Conservation (phyloP, 2,113 vertebrate species). For the Eleginops maclovinus region DNA sequence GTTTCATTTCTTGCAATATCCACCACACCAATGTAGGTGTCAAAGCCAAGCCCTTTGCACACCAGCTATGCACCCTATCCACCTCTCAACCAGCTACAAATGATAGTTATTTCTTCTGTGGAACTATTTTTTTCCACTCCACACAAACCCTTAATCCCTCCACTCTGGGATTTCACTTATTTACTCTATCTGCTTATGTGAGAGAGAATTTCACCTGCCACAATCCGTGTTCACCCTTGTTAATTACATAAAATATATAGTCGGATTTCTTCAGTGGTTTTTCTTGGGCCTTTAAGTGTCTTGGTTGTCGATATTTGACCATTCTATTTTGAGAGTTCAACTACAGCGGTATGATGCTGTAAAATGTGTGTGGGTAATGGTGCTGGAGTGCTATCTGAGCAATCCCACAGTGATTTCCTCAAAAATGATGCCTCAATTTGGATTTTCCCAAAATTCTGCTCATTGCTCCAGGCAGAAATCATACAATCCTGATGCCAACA, state of each 20-base stretch:
- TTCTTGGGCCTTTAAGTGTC: not conserved
- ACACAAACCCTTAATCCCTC: not conserved
- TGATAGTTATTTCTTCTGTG: not conserved
- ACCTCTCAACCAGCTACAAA: not conserved
- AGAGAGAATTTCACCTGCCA: not conserved
- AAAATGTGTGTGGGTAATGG: not conserved
- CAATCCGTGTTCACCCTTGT: not conserved
- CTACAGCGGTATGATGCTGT: not conserved
- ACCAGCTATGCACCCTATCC: not conserved
- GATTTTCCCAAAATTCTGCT: not conserved
- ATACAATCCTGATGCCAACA: not conserved
- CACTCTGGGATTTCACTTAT: not conserved
- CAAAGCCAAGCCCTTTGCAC: not conserved
- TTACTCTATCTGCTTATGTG: too few relatives aligned
- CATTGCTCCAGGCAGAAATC: conserved; percentile 6
- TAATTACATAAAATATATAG: not conserved
- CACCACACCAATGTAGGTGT: not conserved
- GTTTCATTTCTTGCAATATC: too few relatives aligned
- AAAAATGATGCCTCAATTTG: not conserved
- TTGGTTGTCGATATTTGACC: conserved; percentile 2
- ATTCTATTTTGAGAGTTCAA: conserved; percentile 5
- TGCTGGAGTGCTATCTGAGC: not conserved
- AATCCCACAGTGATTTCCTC: not conserved
- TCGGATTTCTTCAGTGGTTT: not conserved
- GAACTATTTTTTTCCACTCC: not conserved